phyloP scores from a whole-genome alignment of 2,888 invertebrate species.

The Caenorhabditis becei region DNA sequence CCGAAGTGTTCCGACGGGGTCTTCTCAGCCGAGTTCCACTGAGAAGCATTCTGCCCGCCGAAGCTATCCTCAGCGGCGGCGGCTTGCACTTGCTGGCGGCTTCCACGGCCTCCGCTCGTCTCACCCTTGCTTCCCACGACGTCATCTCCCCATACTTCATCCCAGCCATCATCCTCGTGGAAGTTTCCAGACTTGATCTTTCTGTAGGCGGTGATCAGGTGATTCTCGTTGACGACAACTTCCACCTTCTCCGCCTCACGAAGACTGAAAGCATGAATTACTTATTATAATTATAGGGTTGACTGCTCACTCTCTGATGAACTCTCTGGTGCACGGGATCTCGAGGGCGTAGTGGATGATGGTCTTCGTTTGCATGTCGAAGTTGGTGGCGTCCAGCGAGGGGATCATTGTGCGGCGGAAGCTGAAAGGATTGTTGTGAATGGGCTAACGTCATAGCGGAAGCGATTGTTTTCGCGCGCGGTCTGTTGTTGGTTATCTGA shows the following conservation, averaged over 20 bases:
- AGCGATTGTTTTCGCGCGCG: too few species aligned
- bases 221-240: constrained; percentile 74
- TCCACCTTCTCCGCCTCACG: constrained; percentile 57
- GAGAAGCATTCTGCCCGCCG: too few species aligned
- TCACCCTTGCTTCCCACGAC: background rate
- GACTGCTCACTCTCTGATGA: background rate
- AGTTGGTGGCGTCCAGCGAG: constrained; percentile 66
- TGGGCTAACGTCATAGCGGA: too few species aligned
- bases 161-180: constrained; percentile 59
- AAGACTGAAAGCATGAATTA: constrained; percentile 56
- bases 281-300: background rate
- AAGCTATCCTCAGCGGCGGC: too few species aligned
- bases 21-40: too few species aligned
- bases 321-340: constrained; percentile 3
- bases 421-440: constrained; percentile 86
- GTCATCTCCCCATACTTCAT: constrained; percentile 20
- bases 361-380: constrained; percentile 57
- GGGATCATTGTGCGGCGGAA: constrained; percentile 81
- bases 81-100: too few species aligned
- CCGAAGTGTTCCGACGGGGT: too few species aligned
- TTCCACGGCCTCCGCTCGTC: too few species aligned
- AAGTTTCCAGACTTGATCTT: constrained; percentile 78
- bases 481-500: too few species aligned
- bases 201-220: constrained; percentile 77
- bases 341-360: constrained; percentile 12